phyloP scores from a whole-genome alignment of 2,797 vertebrate species.

The Scolopax rusticola region DNA sequence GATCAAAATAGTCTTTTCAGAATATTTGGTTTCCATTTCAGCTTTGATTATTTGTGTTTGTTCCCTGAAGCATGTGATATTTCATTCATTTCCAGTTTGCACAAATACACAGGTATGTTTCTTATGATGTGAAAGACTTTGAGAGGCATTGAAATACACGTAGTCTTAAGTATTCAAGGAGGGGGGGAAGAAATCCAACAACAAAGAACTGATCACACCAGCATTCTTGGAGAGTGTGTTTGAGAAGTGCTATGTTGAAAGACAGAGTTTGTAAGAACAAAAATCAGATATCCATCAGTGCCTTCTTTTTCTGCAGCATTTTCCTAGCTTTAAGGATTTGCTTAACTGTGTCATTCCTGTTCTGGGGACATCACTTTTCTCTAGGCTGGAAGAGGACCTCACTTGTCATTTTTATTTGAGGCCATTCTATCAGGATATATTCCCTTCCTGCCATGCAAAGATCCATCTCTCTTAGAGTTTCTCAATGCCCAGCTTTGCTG shows the following conservation, averaged over 20 bases:
- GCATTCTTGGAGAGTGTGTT: not conserved
- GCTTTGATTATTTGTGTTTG: not conserved
- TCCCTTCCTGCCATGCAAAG: not conserved
- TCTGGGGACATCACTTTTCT: not conserved
- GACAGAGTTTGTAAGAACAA: not conserved
- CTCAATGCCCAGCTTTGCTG: not conserved
- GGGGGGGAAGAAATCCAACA: no score
- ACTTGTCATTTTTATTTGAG: constrained; percentile 51
- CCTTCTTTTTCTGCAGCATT: not conserved
- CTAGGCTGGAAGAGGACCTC: not conserved
- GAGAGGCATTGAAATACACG: constrained; percentile 12
- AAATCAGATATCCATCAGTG: not conserved
- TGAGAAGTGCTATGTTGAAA: not conserved
- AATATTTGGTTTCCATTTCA: not conserved
- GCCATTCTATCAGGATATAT: constrained; percentile 37
- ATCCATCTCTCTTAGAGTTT: constrained; percentile 46
- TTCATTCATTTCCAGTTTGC: constrained; percentile 13
- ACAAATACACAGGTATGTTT: not conserved
- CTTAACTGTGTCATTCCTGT: constrained; percentile 10
- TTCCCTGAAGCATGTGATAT: not conserved
- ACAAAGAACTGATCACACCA: not conserved
- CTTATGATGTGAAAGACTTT: not conserved
- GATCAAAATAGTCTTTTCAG: not conserved
- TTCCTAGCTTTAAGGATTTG: constrained; percentile 12
- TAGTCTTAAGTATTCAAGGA: not conserved